These are phyloP conservation scores for Oscheius sp. DNA, from an alignment of 2,888 invertebrate genomes.

Conservation along the genomic window DNA sequence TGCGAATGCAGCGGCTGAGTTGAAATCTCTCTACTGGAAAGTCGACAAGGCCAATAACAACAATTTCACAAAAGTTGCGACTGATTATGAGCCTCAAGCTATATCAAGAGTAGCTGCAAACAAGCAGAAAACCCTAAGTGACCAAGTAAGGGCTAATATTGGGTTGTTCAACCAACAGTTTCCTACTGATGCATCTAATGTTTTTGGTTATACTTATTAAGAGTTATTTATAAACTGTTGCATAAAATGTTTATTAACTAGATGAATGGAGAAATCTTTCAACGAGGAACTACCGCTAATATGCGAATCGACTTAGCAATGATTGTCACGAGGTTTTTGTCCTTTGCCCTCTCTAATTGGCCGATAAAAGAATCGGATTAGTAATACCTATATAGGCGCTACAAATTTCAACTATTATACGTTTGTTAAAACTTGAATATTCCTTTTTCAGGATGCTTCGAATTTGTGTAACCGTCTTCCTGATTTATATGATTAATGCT, in stretches of 20 bases:
- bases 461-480: not conserved
- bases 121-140: not conserved
- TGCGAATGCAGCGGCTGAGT: not conserved
- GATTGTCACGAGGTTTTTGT: no score
- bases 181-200: not conserved
- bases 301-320: no score
- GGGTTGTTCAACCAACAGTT: not conserved
- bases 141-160: not conserved
- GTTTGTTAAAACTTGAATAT: no score
- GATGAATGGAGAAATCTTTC: no score
- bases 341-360: no score
- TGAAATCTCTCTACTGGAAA: slow-evolving; percentile 3
- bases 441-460: not conserved
- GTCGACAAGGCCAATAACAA: slow-evolving; percentile 7
- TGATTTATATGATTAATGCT: not conserved
- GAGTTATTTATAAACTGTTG: no score
- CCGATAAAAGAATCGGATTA: no score
- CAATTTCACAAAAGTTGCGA: slow-evolving; percentile 2
- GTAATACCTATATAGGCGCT: no score
- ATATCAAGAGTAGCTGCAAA: not conserved
- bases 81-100: not conserved
- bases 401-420: no score
- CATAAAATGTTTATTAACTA: no score
- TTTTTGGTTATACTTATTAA: not conserved
- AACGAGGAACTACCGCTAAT: no score